A percentile compares a stretch with the other conserved stretches of the same genome.
Conservation (phyloP, 2,888 invertebrate genomes). For the Eulithis testata region DNA sequence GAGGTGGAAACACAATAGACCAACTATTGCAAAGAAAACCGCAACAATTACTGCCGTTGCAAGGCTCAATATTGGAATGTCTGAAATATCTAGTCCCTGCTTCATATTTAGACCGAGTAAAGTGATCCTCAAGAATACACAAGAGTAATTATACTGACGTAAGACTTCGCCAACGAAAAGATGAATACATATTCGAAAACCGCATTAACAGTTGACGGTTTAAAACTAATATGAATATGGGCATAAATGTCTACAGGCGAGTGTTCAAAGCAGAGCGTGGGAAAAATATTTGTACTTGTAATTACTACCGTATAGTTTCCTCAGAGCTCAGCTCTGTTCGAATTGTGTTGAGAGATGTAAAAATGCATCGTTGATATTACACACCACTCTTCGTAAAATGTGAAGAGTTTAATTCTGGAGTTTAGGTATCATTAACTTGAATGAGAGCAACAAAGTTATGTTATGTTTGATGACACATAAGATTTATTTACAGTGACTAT, state of each 20-base stretch:
- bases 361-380: conserved; percentile 33
- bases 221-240: background rate
- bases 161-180: too few species aligned
- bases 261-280: conserved; percentile 26
- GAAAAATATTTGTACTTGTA: conserved; percentile 18
- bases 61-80: conserved; percentile 53
- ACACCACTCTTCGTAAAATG: conserved; percentile 37
- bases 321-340: conserved; percentile 8
- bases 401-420: conserved; percentile 49
- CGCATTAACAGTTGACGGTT: too few species aligned
- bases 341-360: conserved; percentile 36
- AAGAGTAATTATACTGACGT: too few species aligned
- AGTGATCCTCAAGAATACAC: too few species aligned
- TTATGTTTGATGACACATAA: conserved; percentile 39
- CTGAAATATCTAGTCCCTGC: conserved; percentile 27
- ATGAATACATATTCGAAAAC: background rate
- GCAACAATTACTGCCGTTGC: conserved; percentile 55
- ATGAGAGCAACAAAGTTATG: conserved; percentile 39
- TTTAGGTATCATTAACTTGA: conserved; percentile 36
- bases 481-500: conserved; percentile 47
- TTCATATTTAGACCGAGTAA: conserved; percentile 4
- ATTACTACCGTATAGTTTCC: conserved; percentile 11
- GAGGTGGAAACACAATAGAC: conserved; percentile 74
- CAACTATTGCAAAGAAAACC: conserved; percentile 53
- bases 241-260: background rate